Conservation (phyloP, 2,113 vertebrate species). For the Isurus oxyrinchus region DNA sequence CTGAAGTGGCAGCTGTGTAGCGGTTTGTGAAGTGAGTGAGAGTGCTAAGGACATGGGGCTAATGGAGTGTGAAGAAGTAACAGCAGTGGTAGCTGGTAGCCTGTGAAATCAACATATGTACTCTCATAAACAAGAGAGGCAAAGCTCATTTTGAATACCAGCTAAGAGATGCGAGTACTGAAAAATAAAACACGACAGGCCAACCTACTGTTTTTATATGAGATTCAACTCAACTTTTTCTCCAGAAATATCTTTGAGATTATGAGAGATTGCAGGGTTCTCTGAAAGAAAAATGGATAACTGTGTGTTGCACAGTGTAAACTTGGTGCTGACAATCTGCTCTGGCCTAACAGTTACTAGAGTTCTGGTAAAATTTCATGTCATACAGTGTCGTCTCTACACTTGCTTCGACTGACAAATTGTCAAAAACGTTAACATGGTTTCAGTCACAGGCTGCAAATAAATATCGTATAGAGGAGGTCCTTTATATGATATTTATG, state of each 20-base stretch:
- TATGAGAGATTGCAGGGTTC: background rate
- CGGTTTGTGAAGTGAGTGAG: background rate
- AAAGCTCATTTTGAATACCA: background rate
- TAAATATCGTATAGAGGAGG: background rate
- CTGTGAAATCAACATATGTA: conserved; percentile 36
- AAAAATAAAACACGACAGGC: background rate
- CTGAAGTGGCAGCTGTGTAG: background rate
- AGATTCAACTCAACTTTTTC: background rate
- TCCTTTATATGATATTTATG: too few species aligned
- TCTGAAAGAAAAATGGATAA: background rate
- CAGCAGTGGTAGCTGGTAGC: conserved; percentile 17
- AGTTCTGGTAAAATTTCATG: background rate
- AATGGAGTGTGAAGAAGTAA: conserved; percentile 28
- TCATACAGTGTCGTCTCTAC: background rate
- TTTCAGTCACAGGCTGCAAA: background rate
- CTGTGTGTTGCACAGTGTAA: background rate
- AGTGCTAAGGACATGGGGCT: background rate
- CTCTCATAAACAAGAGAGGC: conserved; percentile 18
- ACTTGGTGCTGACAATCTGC: background rate
- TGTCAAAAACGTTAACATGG: background rate
- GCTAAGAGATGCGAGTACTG: background rate
- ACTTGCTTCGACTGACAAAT: background rate
- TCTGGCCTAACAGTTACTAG: background rate
- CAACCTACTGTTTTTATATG: background rate
- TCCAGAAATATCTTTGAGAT: background rate